A percentile compares a stretch with the other conserved stretches of the same genome.
phyloP scores from a whole-genome alignment of 1,140 invertebrate genomes.

The Eriosoma lanigerum region DNA sequence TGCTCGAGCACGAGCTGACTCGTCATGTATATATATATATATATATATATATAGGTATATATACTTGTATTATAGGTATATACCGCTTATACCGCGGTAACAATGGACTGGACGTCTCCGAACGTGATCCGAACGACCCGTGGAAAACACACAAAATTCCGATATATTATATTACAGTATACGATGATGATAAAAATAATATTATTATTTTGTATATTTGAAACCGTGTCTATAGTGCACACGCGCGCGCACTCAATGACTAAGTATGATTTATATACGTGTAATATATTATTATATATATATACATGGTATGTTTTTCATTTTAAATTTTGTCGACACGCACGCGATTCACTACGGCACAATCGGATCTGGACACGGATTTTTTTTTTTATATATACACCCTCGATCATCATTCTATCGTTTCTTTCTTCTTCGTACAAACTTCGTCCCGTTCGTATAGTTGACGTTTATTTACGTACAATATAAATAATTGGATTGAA shows the following conservation, averaged over 20 bases:
- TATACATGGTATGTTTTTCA: too few species aligned
- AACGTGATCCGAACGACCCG: conserved; percentile 41
- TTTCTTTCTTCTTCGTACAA: not conserved
- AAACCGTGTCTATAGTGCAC: too few species aligned
- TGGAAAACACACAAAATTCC: conserved; percentile 39
- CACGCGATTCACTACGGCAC: conserved; percentile 25
- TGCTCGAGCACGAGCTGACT: conserved; percentile 32
- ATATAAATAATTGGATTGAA: not conserved
- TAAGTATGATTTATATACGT: not conserved
- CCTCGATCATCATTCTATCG: not conserved
- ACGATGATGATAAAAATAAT: not conserved
- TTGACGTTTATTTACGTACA: not conserved
- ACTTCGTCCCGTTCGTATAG: not conserved
- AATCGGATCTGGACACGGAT: not conserved
- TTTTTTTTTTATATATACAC: conserved; percentile 25
- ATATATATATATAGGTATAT: too few species aligned
- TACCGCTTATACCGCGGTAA: not conserved
- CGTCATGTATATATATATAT: not conserved
- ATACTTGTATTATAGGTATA: too few species aligned
- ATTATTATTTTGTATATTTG: not conserved
- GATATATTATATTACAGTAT: too few species aligned
- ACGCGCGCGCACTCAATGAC: conserved; percentile 2
- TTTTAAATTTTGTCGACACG: conserved; percentile 25
- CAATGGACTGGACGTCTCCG: conserved; percentile 2
- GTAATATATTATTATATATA: too few species aligned